These are phyloP conservation scores for Papilio dardanus DNA, from an alignment of 1,140 invertebrate species.

Conservation along the genomic window DNA sequence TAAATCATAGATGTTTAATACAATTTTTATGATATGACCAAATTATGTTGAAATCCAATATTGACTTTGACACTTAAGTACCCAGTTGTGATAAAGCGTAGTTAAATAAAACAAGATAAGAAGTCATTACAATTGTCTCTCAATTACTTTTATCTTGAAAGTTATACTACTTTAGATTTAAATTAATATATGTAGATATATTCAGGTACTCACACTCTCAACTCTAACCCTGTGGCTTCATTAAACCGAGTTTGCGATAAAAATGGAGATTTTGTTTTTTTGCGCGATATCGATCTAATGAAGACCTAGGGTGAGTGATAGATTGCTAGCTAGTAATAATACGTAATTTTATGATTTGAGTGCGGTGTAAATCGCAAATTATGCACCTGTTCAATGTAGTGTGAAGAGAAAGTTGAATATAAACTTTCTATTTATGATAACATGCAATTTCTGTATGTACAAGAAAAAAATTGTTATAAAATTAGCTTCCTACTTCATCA, in stretches of 20 bases:
- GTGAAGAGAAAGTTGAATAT: conserved; percentile 24
- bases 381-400: conserved; percentile 1
- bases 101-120: not conserved
- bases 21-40: not conserved
- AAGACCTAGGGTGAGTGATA: too few species aligned
- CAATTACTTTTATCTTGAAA: not conserved
- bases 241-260: too few species aligned
- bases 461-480: not conserved
- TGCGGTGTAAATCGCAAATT: not conserved
- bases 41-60: not conserved
- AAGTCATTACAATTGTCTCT: not conserved
- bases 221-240: too few species aligned
- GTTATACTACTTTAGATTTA: not conserved
- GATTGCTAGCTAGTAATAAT: too few species aligned
- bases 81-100: conserved; percentile 7
- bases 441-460: not conserved
- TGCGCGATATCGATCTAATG: too few species aligned
- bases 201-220: too few species aligned
- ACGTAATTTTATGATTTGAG: too few species aligned
- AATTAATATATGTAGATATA: not conserved
- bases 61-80: conserved; percentile 27
- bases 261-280: too few species aligned
- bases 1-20: not conserved
- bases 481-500: too few species aligned
- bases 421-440: not conserved